phyloP scores from a whole-genome alignment of 2,113 vertebrate genomes.

The Hemiscyllium ocellatum region DNA sequence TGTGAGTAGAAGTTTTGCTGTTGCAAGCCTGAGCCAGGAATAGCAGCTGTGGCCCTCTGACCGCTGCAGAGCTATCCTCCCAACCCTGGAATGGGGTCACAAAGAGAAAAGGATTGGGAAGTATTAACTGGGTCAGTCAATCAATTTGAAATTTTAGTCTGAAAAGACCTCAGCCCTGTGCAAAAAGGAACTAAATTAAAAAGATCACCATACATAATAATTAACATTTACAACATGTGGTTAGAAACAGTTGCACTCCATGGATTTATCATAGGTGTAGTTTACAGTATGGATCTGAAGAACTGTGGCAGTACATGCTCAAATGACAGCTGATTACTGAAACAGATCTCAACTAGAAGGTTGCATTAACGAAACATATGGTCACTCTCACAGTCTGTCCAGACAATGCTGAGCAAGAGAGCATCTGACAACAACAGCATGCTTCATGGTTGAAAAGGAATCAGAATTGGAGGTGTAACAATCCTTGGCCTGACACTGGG shows the following conservation, averaged over 20 bases:
- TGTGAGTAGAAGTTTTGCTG: no score
- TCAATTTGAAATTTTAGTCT: not conserved
- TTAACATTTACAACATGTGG: not conserved
- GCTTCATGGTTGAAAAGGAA: not conserved
- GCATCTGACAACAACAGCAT: conserved; percentile 11
- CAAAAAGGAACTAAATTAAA: not conserved
- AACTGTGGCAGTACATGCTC: not conserved
- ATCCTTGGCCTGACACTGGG: conserved; percentile 1
- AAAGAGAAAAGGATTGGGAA: no score
- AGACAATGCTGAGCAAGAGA: not conserved
- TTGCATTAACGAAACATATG: not conserved
- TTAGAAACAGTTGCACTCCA: not conserved
- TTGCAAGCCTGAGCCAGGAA: no score
- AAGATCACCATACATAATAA: not conserved
- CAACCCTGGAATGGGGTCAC: no score
- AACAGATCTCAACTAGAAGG: not conserved
- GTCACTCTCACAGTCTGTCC: not conserved
- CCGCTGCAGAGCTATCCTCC: no score
- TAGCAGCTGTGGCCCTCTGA: no score
- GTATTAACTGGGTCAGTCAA: no score
- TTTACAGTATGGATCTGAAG: not conserved
- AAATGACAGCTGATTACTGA: not conserved
- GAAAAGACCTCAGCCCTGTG: not conserved
- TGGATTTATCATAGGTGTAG: not conserved
- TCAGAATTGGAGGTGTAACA: conserved; percentile 10